A percentile compares a stretch with the other conserved stretches of the same genome.
phyloP scores from a whole-genome alignment of 2,888 invertebrate species.

The Phaedon cochleariae region DNA sequence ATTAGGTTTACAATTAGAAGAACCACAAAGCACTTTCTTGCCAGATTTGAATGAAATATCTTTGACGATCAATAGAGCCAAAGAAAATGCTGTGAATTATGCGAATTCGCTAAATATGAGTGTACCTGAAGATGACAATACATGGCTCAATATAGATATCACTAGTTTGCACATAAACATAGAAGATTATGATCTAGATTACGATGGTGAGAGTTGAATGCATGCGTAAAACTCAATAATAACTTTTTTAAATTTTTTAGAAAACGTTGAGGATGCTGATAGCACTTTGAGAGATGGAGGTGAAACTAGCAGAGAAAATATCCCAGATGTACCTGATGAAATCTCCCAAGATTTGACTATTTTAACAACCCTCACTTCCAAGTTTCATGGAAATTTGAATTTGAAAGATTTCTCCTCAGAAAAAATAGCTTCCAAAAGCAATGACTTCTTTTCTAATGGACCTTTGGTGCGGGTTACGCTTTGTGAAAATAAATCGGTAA shows the following conservation, averaged over 20 bases:
- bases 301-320: no score
- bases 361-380: not conserved
- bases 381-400: slow-evolving; percentile 3
- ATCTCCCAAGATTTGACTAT: not conserved
- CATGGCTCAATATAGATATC: not conserved
- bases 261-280: no score
- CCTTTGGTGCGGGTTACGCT: not conserved
- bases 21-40: no score
- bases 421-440: not conserved
- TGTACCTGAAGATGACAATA: no score
- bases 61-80: slow-evolving; percentile 1
- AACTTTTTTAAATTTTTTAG: no score
- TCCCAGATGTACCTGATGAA: no score
- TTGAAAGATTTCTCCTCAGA: not conserved
- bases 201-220: no score
- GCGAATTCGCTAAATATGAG: not conserved
- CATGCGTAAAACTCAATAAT: no score
- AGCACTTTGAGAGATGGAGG: no score
- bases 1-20: no score
- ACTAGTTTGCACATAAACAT: not conserved
- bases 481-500: not conserved
- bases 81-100: not conserved
- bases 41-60: not conserved
- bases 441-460: no score
- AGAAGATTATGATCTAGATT: no score